These are phyloP conservation scores for Fopius arisanus DNA, from an alignment of 1,140 invertebrate species.

Conservation along the genomic window DNA sequence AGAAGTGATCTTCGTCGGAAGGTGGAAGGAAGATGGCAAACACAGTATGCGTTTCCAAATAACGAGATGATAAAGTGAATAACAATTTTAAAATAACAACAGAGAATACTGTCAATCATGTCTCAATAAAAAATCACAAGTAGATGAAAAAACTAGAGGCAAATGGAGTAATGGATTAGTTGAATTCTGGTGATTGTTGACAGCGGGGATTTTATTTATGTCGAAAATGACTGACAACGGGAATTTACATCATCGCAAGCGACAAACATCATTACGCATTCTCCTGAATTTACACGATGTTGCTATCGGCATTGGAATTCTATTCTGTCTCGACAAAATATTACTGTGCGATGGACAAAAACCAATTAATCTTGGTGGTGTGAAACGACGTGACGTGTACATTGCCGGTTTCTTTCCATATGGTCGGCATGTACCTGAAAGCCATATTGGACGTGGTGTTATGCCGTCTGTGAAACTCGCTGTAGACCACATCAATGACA, in stretches of 20 bases:
- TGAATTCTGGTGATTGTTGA: background rate
- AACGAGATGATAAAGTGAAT: background rate
- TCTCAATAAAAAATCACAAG: too few relatives aligned
- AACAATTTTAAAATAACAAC: background rate
- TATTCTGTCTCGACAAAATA: conserved; percentile 48
- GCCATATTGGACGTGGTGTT: conserved; percentile 81
- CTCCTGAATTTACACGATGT: conserved; percentile 29
- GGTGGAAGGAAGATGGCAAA: background rate
- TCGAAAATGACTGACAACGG: conserved; percentile 14
- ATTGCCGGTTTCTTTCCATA: conserved; percentile 93
- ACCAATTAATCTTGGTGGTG: conserved; percentile 66
- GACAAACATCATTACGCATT: background rate
- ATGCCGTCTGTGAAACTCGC: conserved; percentile 93
- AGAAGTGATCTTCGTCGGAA: background rate
- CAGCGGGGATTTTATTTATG: background rate
- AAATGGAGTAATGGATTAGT: background rate
- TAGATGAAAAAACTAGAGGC: background rate
- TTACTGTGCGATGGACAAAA: conserved; percentile 60
- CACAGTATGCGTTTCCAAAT: too few relatives aligned
- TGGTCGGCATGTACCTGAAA: conserved; percentile 74
- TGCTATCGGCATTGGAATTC: conserved; percentile 35
- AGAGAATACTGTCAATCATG: too few relatives aligned
- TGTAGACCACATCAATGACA: conserved; percentile 91
- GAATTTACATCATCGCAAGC: background rate
- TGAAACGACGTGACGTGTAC: conserved; percentile 77